Evolutionary conservation across 1,140 invertebrate genomes (phyloP).

Genomic region (Dermatophagoides farinae): DNA sequence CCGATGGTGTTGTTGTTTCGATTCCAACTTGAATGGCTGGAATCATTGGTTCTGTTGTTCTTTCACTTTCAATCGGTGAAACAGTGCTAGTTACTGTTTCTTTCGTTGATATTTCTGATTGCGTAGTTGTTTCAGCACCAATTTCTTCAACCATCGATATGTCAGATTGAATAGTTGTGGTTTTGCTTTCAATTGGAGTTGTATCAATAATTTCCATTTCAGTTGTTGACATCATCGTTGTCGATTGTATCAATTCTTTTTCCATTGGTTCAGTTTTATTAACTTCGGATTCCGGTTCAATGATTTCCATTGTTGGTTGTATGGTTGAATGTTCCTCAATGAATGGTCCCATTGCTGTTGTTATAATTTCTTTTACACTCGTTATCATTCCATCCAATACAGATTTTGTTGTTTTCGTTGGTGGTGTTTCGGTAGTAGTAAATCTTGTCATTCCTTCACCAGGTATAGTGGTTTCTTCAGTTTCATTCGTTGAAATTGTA

Average conservation of each 20-base stretch:
- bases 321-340: too few species aligned
- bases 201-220: slow-evolving; percentile 11
- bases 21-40: too few species aligned
- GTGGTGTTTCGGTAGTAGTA: neutral
- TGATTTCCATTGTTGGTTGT: neutral
- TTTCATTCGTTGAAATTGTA: neutral
- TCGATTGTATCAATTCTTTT: neutral
- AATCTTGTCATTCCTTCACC: too few species aligned
- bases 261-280: neutral
- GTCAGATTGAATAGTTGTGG: neutral
- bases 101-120: too few species aligned
- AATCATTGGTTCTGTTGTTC: too few species aligned
- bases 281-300: neutral
- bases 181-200: neutral
- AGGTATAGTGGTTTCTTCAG: neutral
- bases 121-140: neutral
- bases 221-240: slow-evolving; percentile 10
- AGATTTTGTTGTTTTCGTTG: neutral
- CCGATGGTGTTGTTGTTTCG: too few species aligned
- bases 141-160: neutral
- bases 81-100: too few species aligned
- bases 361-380: too few species aligned
- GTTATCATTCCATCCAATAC: neutral
- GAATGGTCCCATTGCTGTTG: too few species aligned
- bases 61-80: too few species aligned